Base-by-base conservation (phyloP, 2,888 invertebrate genomes). In the Linnaemya vulpina region DNA sequence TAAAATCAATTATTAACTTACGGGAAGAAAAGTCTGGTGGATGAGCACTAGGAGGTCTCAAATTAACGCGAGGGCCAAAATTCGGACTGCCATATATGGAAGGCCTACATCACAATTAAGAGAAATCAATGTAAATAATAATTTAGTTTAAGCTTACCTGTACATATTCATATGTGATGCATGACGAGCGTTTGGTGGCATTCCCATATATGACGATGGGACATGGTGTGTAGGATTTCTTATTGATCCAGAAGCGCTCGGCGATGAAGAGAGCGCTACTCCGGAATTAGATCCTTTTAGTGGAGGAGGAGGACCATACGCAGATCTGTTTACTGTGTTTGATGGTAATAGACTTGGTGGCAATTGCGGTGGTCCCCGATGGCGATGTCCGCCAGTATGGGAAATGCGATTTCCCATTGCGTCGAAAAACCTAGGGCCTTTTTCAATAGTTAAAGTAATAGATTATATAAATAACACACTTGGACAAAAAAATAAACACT, bases 291-390 rank as follows among this genome's bases (percentile, higher is more conserved):
- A 87, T 1, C 90, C 90, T 8, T 91, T 89, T 10, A 91, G 83
- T 1, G 91, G 91, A 2, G 92, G 92, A 22, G 92, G 92, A n/a
- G 91, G 92, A 2, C 92, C 92, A 70, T 90, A 92, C 0, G 92
- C 90, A 15, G 91, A 89, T n/a, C 92, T 88, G 84, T 91, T 84
- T 15, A 88, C 88, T 80, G 90, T 87, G 30, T 86, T 87, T 35
- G 87, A 74, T 55, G 87, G 58, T 46, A 85, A 65, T 13, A 78
- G 65, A 17, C 81, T 78, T 11, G 88, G 78, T 13, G 88, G 87
- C 60, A 89, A 79, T 58, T 87, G 88, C 0, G 88, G 87, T 13
- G 84, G 87, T n/a, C 87, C 88, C 30, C 89, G 88, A 65, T 89
- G 89, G 35, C 89, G 88, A 82, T 83, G 89, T 1, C 65, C 40